Percentiles rank a stretch among this genome's conserved stretches.
Evolutionary conservation across 2,888 invertebrate species (phyloP).

Genomic region (Lasioglossum calceatum): DNA sequence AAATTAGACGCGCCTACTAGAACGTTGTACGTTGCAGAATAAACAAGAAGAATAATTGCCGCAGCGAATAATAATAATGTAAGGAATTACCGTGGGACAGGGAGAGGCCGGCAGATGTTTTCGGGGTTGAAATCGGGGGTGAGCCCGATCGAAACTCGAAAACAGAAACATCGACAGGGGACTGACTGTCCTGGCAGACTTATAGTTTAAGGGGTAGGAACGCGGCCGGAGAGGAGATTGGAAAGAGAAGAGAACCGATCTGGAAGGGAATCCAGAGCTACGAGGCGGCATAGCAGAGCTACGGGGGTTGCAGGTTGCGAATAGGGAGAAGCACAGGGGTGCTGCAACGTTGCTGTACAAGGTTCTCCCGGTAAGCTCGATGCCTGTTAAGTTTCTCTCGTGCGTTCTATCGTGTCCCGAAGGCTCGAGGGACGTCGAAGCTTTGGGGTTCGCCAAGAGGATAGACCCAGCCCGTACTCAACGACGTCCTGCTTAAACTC

Average conservation of each 20-base stretch:
- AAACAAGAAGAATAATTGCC: not conserved
- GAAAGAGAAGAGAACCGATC: conserved; percentile 10
- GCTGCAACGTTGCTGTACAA: conserved; percentile 58
- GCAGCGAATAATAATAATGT: not conserved
- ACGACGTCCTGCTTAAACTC: conserved; percentile 84
- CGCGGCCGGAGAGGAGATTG: conserved; percentile 10
- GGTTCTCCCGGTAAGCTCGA: conserved; percentile 65
- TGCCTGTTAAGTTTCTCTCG: conserved; percentile 75
- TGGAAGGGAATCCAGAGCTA: conserved; percentile 43
- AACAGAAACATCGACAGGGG: conserved; percentile 55
- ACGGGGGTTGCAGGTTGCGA: conserved; percentile 47
- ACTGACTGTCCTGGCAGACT: conserved; percentile 44
- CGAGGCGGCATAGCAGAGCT: conserved; percentile 12
- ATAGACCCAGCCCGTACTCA: conserved; percentile 79
- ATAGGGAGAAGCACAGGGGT: conserved; percentile 22
- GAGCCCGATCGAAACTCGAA: conserved; percentile 45
- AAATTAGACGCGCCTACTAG: not conserved
- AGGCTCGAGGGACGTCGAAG: conserved; percentile 82
- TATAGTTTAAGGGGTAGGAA: conserved; percentile 48
- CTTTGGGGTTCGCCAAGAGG: conserved; percentile 75
- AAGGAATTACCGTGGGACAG: not conserved
- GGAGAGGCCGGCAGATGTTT: conserved; percentile 54
- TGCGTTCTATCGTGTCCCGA: conserved; percentile 69
- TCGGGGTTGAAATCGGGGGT: conserved; percentile 21
- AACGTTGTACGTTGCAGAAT: not conserved